Conservation (phyloP, 2,113 vertebrate genomes). For the Athene cunicularia region DNA sequence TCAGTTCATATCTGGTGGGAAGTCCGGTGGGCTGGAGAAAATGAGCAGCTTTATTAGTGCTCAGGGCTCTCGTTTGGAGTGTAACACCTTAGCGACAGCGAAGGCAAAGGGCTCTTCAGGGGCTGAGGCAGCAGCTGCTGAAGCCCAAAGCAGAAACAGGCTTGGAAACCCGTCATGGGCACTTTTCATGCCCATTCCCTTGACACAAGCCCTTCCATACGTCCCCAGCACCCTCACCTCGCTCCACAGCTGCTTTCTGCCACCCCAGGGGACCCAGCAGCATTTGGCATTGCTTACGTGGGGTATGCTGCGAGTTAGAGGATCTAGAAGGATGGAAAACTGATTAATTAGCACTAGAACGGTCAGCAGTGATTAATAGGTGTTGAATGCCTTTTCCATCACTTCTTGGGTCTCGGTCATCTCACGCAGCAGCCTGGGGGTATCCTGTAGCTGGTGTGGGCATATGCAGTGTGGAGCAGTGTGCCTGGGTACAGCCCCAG, state of each 20-base stretch:
- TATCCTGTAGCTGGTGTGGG: not conserved
- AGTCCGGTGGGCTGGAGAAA: not conserved
- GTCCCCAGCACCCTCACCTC: not conserved
- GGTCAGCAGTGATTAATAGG: not conserved
- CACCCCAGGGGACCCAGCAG: not conserved
- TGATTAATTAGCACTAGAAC: not conserved
- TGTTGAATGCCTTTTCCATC: not conserved
- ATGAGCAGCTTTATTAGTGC: not conserved
- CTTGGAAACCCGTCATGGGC: not conserved
- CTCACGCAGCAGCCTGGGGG: not conserved
- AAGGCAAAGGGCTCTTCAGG: not conserved
- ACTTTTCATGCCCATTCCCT: not conserved
- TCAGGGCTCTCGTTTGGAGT: accelerated
- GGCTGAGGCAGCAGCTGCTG: not conserved
- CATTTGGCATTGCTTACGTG: accelerated
- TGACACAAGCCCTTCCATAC: not conserved
- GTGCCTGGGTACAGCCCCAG: not conserved
- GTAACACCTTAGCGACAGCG: not conserved
- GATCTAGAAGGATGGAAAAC: not conserved
- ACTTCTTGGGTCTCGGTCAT: not conserved
- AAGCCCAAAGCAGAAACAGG: not conserved
- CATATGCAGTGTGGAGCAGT: not conserved
- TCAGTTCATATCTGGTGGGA: not conserved
- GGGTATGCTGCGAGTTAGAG: not conserved
- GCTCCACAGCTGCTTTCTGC: not conserved